Conservation (phyloP, 2,888 invertebrate species). For the Scaptomyza caliginosa region DNA sequence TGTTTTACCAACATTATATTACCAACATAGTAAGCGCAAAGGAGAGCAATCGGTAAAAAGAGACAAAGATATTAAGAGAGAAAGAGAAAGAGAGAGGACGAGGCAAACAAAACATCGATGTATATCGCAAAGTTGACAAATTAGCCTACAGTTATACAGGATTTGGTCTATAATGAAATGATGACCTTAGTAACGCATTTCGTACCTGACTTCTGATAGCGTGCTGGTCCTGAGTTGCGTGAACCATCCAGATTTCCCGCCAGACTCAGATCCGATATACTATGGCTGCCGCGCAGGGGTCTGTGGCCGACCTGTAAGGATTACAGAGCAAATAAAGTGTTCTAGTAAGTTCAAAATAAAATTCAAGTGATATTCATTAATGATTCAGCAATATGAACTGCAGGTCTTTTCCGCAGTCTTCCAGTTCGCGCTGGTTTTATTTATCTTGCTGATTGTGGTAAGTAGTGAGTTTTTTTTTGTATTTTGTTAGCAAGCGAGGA, state of each 20-base stretch:
- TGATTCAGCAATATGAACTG: background rate
- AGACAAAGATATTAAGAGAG: constrained; percentile 41
- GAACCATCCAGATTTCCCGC: constrained; percentile 84
- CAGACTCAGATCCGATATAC: constrained; percentile 93
- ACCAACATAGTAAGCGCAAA: constrained; percentile 56
- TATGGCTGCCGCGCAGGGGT: constrained; percentile 93
- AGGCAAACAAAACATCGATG: constrained; percentile 53
- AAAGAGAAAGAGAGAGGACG: constrained; percentile 40
- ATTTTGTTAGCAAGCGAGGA: background rate
- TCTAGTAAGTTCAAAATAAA: background rate
- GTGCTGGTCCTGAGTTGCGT: constrained; percentile 79
- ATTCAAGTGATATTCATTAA: background rate
- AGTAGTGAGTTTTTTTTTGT: background rate
- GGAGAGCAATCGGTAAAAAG: constrained; percentile 23
- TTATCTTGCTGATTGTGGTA: background rate
- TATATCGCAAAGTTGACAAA: constrained; percentile 43
- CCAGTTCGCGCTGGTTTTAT: background rate
- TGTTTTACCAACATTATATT: constrained; percentile 57
- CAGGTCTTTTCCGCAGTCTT: too few relatives aligned
- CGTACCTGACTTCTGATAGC: constrained; percentile 85
- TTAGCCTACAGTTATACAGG: constrained; percentile 65
- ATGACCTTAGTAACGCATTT: constrained; percentile 37
- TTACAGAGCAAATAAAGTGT: background rate
- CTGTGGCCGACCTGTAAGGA: constrained; percentile 88
- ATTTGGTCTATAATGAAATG: background rate